Base-by-base conservation (phyloP, 2,797 vertebrate species). In the Onychomys leucogaster region DNA sequence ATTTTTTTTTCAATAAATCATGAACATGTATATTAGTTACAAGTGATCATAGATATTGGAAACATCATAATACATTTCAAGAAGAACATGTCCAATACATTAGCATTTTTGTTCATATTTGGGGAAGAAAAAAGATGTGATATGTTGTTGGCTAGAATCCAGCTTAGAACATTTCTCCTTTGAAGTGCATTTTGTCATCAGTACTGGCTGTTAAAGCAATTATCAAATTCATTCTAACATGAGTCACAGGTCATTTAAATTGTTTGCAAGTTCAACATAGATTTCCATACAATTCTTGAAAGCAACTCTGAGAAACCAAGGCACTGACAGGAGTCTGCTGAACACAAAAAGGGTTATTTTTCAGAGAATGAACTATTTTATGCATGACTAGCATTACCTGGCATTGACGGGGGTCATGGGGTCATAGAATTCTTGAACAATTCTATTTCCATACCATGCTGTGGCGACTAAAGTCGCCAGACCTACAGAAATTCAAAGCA, bases 391-490 rank as follows among this genome's bases (percentile, higher is more conserved):
- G 25, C 82, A 81, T 97, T 99, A 99, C 99, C 98, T 99, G 97
- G 98, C 97, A 97, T 99, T 99, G 96, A 98, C 98, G 0, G 99
- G 99, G 6, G 98, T 99, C 92, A 97, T 96, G 12, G 98, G 98
- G 90, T 98, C 97, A 78, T 99, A 99, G 89, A 99, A 99, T 13
- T 98, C 98, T 77, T 96, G 98, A 93, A 98, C 98, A 90, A 99
- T 98, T 90, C 97, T 97, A 95, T 99, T 98, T 86, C 99, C 99
- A 0, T 98, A 99, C 99, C 99, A 99, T 0, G 99, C 98, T 0
- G 99, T 99, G 97, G 99, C 99, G 88, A 99, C 97, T 97, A 99
- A 94, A 0, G 98, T 94, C 92, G 98, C 97, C 80, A 99, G 93
- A 92, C 99, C 99, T 99, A 97, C 5, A 92, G 0, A 96, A 97